These are phyloP conservation scores for Patagioenas fasciata DNA, from an alignment of 2,113 vertebrate species.

Conservation along the genomic window DNA sequence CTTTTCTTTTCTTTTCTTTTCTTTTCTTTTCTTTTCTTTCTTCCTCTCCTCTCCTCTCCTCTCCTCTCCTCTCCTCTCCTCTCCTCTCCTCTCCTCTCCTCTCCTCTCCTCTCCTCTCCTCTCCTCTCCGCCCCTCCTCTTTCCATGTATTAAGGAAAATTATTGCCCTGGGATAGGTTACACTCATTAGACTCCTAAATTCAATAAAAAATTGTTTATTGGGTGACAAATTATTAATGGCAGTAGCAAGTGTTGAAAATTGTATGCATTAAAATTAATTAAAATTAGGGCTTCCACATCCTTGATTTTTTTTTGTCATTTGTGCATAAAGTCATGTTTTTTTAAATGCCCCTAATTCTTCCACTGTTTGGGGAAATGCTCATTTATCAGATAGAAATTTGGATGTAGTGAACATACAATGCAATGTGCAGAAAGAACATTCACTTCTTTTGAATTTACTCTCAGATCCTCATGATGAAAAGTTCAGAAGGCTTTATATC, in stretches of 20 bases:
- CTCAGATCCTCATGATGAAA: not conserved
- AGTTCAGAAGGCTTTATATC: not conserved
- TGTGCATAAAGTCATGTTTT: not conserved
- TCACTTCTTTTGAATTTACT: not conserved
- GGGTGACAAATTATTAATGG: not conserved
- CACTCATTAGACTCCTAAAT: not conserved
- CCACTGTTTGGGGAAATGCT: not conserved
- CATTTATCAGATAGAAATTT: not conserved
- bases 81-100: too few relatives aligned
- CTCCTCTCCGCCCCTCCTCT: not conserved
- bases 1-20: too few relatives aligned
- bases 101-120: too few relatives aligned
- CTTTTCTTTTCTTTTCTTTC: too few relatives aligned
- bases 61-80: too few relatives aligned
- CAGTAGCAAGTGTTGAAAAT: not conserved
- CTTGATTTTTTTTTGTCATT: not conserved
- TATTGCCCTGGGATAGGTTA: not conserved
- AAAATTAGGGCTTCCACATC: not conserved
- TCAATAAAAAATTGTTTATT: not conserved
- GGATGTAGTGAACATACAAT: not conserved
- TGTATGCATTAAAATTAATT: not conserved
- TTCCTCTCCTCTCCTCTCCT: too few relatives aligned
- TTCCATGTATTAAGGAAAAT: not conserved
- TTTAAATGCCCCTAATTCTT: not conserved
- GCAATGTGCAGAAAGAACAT: not conserved